Base-by-base conservation (phyloP, 1,140 invertebrate species). In the Melipona quadrifasciata region DNA sequence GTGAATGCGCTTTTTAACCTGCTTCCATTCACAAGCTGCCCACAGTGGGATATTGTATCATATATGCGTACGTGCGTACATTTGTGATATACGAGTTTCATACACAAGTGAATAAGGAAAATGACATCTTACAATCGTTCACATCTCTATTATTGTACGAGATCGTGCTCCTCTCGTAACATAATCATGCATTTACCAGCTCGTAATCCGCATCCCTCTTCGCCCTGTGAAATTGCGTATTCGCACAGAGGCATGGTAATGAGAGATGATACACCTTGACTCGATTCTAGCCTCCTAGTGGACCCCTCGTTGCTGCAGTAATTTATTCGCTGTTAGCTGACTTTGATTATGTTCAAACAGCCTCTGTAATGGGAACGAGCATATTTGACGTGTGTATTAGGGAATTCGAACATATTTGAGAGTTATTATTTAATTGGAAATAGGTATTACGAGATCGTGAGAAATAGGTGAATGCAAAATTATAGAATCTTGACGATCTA, bases 71-170 rank as follows among this genome's bases (percentile, higher is more conserved):
- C n/a, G n/a, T n/a, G n/a, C n/a, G 24, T 51, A 61, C 61, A 55
- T 55, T 64, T 17, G 17, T 11, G 11, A 57, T 58, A 16, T 16
- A 83, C 51, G 27, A 24, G 61, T 64, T 24, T 55, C 61, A 61
- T 65, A 57, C 55, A 86, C 76, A 72, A 53, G 58, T 80, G 67
- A 82, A 81, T 72, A 78, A 70, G 86, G 64, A 74, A 87, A 87
- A 87, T 81, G 84, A 87, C 34, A 81, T 86, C 86, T 87, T 87
- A 81, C 84, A 57, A 85, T 65, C 65, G 31, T 74, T 82, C 72
- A 86, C 84, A 87, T 78, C 78, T 86, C 72, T 47, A 86, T 87
- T 53, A 74, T 39, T 68, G 64, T 68, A 51, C 47, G 34, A 75
- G 55, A 31, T 16, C 84, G 55, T 2, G 70, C 24, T 47, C 10